A percentile compares a stretch with the other conserved stretches of the same genome.
These are phyloP conservation scores for Drosophila bocqueti DNA, from an alignment of 1,140 invertebrate genomes.

Conservation along the genomic window DNA sequence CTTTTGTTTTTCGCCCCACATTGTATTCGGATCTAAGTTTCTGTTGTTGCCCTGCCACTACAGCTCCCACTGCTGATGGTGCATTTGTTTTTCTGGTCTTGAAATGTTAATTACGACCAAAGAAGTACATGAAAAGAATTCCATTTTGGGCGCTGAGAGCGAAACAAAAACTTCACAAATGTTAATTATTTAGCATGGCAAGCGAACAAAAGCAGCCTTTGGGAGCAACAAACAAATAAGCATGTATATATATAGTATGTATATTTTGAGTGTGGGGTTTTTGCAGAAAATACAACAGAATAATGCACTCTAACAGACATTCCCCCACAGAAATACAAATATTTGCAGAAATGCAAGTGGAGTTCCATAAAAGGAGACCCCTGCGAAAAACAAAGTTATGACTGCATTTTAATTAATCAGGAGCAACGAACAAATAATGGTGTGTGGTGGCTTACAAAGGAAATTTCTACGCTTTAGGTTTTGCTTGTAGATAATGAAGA, in stretches of 20 bases:
- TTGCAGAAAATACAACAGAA: constrained; percentile 13
- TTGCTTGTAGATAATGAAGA: not conserved
- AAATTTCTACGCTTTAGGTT: not conserved
- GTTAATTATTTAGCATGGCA: constrained; percentile 46
- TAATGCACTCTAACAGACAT: constrained; percentile 37
- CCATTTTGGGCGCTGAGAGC: constrained; percentile 28
- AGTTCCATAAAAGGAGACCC: constrained; percentile 5
- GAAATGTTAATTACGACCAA: constrained; percentile 50
- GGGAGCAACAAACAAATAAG: constrained; percentile 24
- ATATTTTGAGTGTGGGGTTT: not conserved
- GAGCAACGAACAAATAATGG: constrained; percentile 1
- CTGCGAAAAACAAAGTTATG: constrained; percentile 19
- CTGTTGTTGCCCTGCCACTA: constrained; percentile 4
- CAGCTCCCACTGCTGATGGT: constrained; percentile 8
- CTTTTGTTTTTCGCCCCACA: constrained; percentile 29
- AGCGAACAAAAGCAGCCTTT: constrained; percentile 32
- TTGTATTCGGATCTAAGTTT: constrained; percentile 35
- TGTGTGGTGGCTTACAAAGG: not conserved
- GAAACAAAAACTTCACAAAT: constrained; percentile 45
- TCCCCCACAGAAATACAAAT: constrained; percentile 5
- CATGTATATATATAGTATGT: not conserved
- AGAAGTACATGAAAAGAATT: constrained; percentile 43
- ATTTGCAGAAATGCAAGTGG: constrained; percentile 15
- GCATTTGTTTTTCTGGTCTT: constrained; percentile 45
- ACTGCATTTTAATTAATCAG: constrained; percentile 42